Base-by-base conservation (phyloP, 2,888 invertebrate genomes). In the Saturnia pavonia region DNA sequence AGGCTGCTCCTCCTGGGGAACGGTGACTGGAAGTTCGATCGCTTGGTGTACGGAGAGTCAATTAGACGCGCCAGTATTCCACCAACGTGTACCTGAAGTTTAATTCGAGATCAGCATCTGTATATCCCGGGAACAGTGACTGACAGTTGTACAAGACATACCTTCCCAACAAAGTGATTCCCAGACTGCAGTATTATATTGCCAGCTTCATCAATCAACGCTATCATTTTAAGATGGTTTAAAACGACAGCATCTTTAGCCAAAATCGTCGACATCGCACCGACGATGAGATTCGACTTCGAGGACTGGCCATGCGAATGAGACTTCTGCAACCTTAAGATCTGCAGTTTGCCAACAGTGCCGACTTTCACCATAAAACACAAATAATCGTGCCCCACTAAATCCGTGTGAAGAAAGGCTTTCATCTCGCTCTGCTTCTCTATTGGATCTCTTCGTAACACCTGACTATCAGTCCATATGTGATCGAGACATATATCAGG, bases 401-500 rank as follows among this genome's bases (percentile, higher is more conserved):
- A 91, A 91, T 99, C 98, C n/a, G 95, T 96, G 69, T 97, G 96
- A 42, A 98, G 88, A 80, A 99, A 98, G 0, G 97, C 97, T 81
- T 97, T 97, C 19, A 82, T 82, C 72, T 92, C 90, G 3, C 80
- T 87, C 0, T 82, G 71, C 54, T 75, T 84, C 73, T 95, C 94
- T 0, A 91, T 78, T 66, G 82, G 82, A 85, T 91, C 94, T 75
- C 88, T 81, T 74, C 77, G 83, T 3, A 91, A 85, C 0, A 79
- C 80, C 74, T 90, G 92, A 72, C 92, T 96, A 81, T 99, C 99
- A 0, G 97, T 97, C 99, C 99, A 99, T 19, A 98, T 92, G 83
- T 97, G 97, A 77, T 99, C 98, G 66, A 99, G 92, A 81, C 98
- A 98, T 75, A 98, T 94, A 78, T 97, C 97, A 0, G 99, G 98